Percentiles rank a stretch among this genome's conserved stretches.
phyloP scores from a whole-genome alignment of 1,140 invertebrate genomes.

The Calliopsis andreniformis region DNA sequence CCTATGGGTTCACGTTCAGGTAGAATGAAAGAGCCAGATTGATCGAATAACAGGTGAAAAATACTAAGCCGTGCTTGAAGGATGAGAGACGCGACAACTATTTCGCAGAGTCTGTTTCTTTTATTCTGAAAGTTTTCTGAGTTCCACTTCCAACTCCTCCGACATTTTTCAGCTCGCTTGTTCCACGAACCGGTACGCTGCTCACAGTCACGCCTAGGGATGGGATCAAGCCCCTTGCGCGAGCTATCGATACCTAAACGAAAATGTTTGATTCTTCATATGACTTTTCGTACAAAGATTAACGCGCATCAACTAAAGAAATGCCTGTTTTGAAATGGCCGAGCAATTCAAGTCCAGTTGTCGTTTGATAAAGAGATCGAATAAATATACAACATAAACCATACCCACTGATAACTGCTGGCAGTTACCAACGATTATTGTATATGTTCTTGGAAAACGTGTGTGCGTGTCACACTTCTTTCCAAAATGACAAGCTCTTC shows the following conservation, averaged over 20 bases:
- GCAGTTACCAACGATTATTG: neutral
- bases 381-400: neutral
- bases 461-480: neutral
- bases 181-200: slow-evolving; percentile 68
- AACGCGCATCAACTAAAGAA: slow-evolving; percentile 13
- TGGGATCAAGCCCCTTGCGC: slow-evolving; percentile 41
- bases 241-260: slow-evolving; percentile 37
- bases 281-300: neutral
- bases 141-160: slow-evolving; percentile 58
- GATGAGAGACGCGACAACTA: slow-evolving; percentile 57
- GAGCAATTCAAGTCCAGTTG: slow-evolving; percentile 47
- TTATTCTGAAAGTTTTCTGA: too few species aligned
- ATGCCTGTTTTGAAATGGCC: slow-evolving; percentile 35
- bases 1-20: neutral
- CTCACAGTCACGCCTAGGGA: slow-evolving; percentile 59
- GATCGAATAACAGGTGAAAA: slow-evolving; percentile 4
- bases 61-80: neutral
- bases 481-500: neutral
- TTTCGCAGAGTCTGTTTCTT: slow-evolving; percentile 44
- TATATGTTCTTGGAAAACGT: too few species aligned
- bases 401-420: neutral
- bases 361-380: slow-evolving; percentile 23
- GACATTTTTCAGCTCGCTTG: slow-evolving; percentile 59
- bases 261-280: slow-evolving; percentile 46
- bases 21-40: slow-evolving; percentile 23